phyloP scores from a whole-genome alignment of 2,113 vertebrate species.

The Lichenostomus cassidix region DNA sequence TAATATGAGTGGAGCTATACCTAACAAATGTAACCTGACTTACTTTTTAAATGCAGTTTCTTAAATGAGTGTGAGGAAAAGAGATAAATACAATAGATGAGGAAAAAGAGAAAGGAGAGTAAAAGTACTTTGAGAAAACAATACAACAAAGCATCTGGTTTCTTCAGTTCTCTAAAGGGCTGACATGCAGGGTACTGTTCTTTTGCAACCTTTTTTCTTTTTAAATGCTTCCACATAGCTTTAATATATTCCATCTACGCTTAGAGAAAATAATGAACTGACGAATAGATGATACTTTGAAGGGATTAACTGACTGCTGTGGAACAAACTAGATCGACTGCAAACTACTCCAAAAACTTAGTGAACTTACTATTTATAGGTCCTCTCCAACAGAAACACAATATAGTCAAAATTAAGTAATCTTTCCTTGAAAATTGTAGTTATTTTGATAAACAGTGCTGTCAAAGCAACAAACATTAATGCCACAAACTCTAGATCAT shows the following conservation, averaged over 20 bases:
- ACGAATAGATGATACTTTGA: conserved; percentile 16
- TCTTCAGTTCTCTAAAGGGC: not conserved
- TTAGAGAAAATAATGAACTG: conserved; percentile 46
- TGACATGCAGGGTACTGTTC: not conserved
- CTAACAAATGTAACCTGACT: not conserved
- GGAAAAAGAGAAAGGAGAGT: not conserved
- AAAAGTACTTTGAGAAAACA: conserved; percentile 2
- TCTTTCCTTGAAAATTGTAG: conserved; percentile 56
- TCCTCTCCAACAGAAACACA: conserved; percentile 40
- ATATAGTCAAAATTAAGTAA: conserved; percentile 57
- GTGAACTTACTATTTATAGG: conserved; percentile 53
- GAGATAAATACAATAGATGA: not conserved
- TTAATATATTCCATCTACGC: conserved; percentile 25
- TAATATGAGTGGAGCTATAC: not conserved
- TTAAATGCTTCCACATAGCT: conserved; percentile 42
- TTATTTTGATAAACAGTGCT: conserved; percentile 69
- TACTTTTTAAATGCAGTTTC: not conserved
- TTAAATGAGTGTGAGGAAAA: not conserved
- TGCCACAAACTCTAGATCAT: conserved; percentile 11
- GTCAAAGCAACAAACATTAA: conserved; percentile 48
- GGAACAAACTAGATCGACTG: conserved; percentile 31
- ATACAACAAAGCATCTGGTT: not conserved
- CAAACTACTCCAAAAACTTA: conserved; percentile 33
- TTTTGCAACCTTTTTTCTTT: conserved; percentile 13
- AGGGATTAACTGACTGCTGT: conserved; percentile 40